Evolutionary conservation across 2,797 vertebrate species (phyloP).

Genomic region (Onychomys arenicola): DNA sequence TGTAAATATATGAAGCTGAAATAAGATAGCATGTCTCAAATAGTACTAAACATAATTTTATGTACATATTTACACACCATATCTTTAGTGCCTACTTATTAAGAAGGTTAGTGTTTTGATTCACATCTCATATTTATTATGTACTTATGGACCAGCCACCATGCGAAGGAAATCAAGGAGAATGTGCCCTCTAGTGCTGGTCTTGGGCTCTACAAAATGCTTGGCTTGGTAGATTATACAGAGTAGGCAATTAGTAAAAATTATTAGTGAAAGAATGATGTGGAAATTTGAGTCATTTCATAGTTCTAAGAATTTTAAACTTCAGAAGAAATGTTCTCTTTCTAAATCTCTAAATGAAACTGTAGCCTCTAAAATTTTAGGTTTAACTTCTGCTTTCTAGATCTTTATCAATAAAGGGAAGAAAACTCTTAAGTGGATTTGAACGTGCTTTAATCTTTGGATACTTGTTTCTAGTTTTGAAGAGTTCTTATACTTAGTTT

Average conservation of each 20-base stretch:
- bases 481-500: background rate
- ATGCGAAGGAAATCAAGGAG: conserved; percentile 10
- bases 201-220: background rate
- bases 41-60: background rate
- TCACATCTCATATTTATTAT: conserved; percentile 1
- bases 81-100: background rate
- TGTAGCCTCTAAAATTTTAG: background rate
- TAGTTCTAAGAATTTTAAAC: conserved; percentile 38
- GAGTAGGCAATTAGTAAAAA: conserved; percentile 12
- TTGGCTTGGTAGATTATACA: background rate
- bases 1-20: conserved; percentile 22
- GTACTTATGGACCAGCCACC: background rate
- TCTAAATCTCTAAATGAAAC: background rate
- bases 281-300: background rate
- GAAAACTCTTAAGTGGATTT: background rate
- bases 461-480: conserved; percentile 36
- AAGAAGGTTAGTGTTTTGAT: conserved; percentile 34
- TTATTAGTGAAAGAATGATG: conserved; percentile 33
- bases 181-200: conserved; percentile 15
- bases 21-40: background rate
- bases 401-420: conserved; percentile 23
- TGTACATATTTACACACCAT: background rate
- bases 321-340: conserved; percentile 42
- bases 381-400: conserved; percentile 1
- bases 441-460: conserved; percentile 8